Evolutionary conservation across 2,888 invertebrate genomes (phyloP), one percentile per base, ranked within the genome.

Genomic region (Mongoloraphidia duomilia): DNA sequence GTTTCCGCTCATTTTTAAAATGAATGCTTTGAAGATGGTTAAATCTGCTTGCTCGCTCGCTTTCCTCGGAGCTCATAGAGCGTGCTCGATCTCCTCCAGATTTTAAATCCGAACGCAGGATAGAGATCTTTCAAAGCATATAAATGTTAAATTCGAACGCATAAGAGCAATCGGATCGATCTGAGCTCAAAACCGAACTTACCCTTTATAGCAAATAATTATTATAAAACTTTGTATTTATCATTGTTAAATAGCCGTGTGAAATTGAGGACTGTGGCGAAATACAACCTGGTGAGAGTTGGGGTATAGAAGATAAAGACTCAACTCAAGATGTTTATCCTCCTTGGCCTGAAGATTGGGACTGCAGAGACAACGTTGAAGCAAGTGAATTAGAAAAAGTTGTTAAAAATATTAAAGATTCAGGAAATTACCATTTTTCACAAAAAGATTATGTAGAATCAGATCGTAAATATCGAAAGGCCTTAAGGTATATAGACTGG

Each of bases 261-360:
- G 56, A 74, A 38, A 81, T 89, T 54, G 67, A 65, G 39, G 73
- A 88, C 56, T 90, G 90, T 61, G 92, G 91, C 0, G 84, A 88
- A 67, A 69, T 77, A 3, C 61, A 63, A 49, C 63, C 66, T 1
- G 76, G 72, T 1, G 71, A 75, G 50, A 69, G 75, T 53, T 87
- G 84, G 80, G 78, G 77, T 44, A 68, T 81, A 26, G 68, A 69
- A 50, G 83, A 85, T 60, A 69, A 69, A 45, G 90, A 90, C 61
- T 84, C 78, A 33, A 80, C 84, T 0, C 66, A 68, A 8, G 90
- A 92, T 64, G 61, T 68, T 6, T 76, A 82, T 61, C 84, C 90
- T 0, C 82, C 86, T 5, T 84, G 79, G 69, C 91, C 91, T 0
- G 77, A 77, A 51, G 92, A 92, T 63, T 82, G 79, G 74, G 69